Base-by-base conservation (phyloP, 2,888 invertebrate species). In the Tinea semifulvella region DNA sequence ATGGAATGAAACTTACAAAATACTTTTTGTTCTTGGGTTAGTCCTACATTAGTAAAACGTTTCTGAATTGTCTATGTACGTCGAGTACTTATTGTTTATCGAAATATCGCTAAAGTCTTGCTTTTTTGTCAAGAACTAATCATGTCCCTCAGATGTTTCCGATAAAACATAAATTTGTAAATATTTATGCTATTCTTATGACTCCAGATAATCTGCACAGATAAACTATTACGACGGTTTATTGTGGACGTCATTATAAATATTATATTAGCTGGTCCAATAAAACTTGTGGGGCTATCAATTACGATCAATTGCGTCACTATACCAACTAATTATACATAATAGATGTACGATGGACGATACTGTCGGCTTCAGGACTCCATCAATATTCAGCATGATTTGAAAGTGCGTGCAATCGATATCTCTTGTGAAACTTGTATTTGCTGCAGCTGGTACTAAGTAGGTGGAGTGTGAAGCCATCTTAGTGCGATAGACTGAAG, bases 391-490 rank as follows among this genome's bases (percentile, higher is more conserved):
- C 11, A 13, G 13, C 22, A 16, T 44, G 50, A 49, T 46, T 51
- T 47, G 53, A 40, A 46, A 48, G 53, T 54, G 50, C 46, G 51
- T 53, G 56, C 52, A 56, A 69, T 72, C 72, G 62, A 71, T 73
- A 62, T 55, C 53, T 52, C 57, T 48, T 48, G 7, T n/a, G 27
- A 42, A 27, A 27, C 7, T n/a, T 3, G 8, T 7, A 31, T 31
- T 31, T 3, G 14, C 13, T 31, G 31, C 31, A 31, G 6, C 14
- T 13, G 11, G 7, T 11, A 14, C 13, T 31, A 31, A 31, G 13
- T 2, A 2, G 31, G 6, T 31, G 10, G 5, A 42, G 2, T 16
- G 16, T 13, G 27, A 42, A 42, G 42, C 42, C 42, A 26, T 42
- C 26, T 42, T 13, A 42, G 42, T 42, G 42, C 42, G 10, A 4